Evolutionary conservation across 2,113 vertebrate species (phyloP).

Genomic region (Toxotes chatareus): DNA sequence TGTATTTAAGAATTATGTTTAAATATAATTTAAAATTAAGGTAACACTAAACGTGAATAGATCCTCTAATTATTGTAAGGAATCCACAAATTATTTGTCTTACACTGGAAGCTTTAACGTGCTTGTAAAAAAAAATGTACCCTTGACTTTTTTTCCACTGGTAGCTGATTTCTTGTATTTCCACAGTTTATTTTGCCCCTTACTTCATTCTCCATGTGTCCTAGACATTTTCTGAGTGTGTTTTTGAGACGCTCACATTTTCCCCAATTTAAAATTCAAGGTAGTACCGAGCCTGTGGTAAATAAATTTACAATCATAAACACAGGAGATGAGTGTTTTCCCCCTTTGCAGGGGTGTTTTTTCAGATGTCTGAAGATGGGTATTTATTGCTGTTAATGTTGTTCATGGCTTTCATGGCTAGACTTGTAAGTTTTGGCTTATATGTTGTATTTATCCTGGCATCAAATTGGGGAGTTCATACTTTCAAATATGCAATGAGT

Average conservation of each 20-base stretch:
- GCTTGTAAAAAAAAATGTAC: background rate
- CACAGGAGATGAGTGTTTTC: conserved; percentile 63
- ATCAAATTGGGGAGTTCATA: conserved; percentile 53
- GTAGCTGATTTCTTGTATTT: conserved; percentile 31
- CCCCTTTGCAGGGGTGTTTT: conserved; percentile 55
- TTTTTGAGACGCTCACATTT: conserved; percentile 52
- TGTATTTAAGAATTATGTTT: background rate
- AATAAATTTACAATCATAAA: conserved; percentile 73
- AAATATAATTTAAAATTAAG: background rate
- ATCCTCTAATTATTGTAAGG: conserved; percentile 17
- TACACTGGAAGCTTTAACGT: conserved; percentile 27
- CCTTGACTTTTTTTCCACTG: conserved; percentile 14
- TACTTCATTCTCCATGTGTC: conserved; percentile 47
- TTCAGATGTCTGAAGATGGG: conserved; percentile 70
- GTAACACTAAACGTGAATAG: conserved; percentile 21
- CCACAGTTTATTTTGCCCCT: conserved; percentile 49
- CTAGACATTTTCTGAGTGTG: conserved; percentile 28
- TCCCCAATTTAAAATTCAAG: conserved; percentile 68
- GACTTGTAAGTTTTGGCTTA: conserved; percentile 70
- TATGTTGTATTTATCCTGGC: conserved; percentile 71
- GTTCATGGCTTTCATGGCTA: conserved; percentile 65
- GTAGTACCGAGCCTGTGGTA: conserved; percentile 59
- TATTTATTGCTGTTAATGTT: conserved; percentile 76
- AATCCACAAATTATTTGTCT: conserved; percentile 22
- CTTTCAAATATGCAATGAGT: conserved; percentile 70